Evolutionary conservation across 2,888 invertebrate species (phyloP), one percentile per base, ranked within the genome.

Genomic region (Ptycholaimellus sp.): DNA sequence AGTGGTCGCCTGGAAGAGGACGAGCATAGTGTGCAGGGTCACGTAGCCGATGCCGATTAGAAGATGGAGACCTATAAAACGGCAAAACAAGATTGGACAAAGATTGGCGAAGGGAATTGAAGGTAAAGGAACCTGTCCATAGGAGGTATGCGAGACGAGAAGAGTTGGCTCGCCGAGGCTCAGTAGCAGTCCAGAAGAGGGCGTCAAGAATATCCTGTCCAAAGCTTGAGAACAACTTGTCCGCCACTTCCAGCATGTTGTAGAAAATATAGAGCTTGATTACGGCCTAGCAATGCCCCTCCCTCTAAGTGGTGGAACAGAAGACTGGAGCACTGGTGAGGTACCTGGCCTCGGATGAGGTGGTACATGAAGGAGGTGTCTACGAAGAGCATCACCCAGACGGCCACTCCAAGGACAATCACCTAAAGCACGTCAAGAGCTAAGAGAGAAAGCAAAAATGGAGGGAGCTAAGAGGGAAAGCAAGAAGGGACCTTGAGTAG

Each of bases 191-290:
- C 87, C 93, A 93, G 57, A 90, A 81, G 31, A 96, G 64, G 2
- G 93, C 82, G 68, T 99, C 96, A 44, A 99, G 76, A 7, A 83
- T 82, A 57, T 99, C 96, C 64, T 96, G 87, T 31, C 55, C 55
- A 64, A 87, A 83, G 23, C 83, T 82, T 39, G 87, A 87, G 56
- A 93, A 76, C 46, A 96, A 64, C 44, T 85, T 69, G 63, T 96
- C 96, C 13, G 83, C 85, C 36, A 70, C 66, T 67, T 99, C 96
- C 41, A 96, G 65, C 87, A 96, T 96, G 60, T 99, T 99, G 62
- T 83, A 99, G 65, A 96, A 90, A 58, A 99, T 87, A 58, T 99
- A 99, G 46, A 99, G 66, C 58, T 99, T 99, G 62, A 99, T 93
- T 43, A 93, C 85, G 46, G 90, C 87, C 58, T 99, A 96, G 52